Percentiles rank a stretch among this genome's conserved stretches.
These are phyloP conservation scores for Lasiurus cinereus DNA, from an alignment of 2,113 vertebrate genomes.

Conservation along the genomic window DNA sequence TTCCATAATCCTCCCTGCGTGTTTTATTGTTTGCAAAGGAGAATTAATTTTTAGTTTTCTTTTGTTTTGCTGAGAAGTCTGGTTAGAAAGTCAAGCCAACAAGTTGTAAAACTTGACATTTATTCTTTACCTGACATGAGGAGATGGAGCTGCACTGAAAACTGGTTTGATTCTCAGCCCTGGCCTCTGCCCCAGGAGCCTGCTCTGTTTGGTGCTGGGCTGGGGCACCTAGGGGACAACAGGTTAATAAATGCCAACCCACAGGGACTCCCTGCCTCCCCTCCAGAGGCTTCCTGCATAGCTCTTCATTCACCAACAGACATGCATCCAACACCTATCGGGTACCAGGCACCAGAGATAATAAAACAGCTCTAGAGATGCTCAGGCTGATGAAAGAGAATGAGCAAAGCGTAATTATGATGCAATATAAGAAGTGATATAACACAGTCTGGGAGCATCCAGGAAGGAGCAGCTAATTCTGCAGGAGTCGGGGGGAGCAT, in stretches of 20 bases:
- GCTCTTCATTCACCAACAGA: neutral
- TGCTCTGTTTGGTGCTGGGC: neutral
- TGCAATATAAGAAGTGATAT: neutral
- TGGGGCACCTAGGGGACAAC: neutral
- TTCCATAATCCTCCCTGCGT: neutral
- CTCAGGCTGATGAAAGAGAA: neutral
- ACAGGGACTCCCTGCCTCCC: too few species aligned
- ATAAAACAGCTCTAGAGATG: slow-evolving; percentile 15
- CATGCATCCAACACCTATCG: neutral
- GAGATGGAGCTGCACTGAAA: neutral
- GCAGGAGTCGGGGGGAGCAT: neutral
- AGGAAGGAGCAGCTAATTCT: neutral
- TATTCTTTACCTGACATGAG: slow-evolving; percentile 35
- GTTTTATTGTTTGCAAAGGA: slow-evolving; percentile 56
- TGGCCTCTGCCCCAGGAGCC: neutral
- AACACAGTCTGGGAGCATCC: neutral
- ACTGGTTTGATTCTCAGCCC: neutral
- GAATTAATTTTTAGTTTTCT: slow-evolving; percentile 41
- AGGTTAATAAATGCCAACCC: neutral
- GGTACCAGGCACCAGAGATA: neutral
- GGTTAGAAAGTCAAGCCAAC: slow-evolving; percentile 53
- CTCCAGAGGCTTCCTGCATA: neutral
- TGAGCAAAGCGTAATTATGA: neutral
- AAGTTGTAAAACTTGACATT: slow-evolving; percentile 59
- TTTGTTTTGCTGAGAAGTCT: neutral